Evolutionary conservation across 2,888 invertebrate genomes (phyloP).

Genomic region (Lycophotia porphyrea): DNA sequence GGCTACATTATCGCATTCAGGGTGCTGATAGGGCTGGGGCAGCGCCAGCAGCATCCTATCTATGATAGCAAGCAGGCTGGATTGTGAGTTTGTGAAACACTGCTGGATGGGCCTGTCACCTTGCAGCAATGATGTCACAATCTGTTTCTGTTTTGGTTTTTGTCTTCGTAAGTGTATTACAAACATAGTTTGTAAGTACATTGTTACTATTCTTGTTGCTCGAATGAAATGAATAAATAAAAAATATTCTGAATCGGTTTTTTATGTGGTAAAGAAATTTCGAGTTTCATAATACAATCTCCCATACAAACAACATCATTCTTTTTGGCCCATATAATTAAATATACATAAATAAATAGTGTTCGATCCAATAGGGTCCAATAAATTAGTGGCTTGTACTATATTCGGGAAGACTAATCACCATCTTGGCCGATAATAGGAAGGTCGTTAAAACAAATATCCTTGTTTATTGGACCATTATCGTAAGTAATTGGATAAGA

Average conservation of each 20-base stretch:
- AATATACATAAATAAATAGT: conserved; percentile 61
- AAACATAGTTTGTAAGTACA: no score
- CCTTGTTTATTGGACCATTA: conserved; percentile 65
- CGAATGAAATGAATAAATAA: no score
- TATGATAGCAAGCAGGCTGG: no score
- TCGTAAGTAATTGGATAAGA: conserved; percentile 60
- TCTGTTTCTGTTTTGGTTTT: no score
- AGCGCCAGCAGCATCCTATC: no score
- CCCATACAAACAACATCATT: not conserved
- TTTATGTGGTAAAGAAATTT: not conserved
- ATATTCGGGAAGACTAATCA: conserved; percentile 56
- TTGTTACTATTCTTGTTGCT: no score
- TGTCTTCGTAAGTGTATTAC: no score
- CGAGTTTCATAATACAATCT: not conserved
- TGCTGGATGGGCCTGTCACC: no score
- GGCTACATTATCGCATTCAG: no score
- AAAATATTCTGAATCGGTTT: not conserved
- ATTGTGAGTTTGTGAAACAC: no score
- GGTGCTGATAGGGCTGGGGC: no score
- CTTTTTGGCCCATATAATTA: conserved; percentile 37
- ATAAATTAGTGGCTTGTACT: conserved; percentile 56
- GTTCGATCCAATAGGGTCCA: conserved; percentile 36
- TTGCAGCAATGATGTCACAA: no score
- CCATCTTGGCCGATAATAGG: conserved; percentile 60
- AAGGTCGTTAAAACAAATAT: conserved; percentile 64